Evolutionary conservation across 2,888 invertebrate species (phyloP), one percentile per base, ranked within the genome.

Genomic region (Mayetiola destructor): DNA sequence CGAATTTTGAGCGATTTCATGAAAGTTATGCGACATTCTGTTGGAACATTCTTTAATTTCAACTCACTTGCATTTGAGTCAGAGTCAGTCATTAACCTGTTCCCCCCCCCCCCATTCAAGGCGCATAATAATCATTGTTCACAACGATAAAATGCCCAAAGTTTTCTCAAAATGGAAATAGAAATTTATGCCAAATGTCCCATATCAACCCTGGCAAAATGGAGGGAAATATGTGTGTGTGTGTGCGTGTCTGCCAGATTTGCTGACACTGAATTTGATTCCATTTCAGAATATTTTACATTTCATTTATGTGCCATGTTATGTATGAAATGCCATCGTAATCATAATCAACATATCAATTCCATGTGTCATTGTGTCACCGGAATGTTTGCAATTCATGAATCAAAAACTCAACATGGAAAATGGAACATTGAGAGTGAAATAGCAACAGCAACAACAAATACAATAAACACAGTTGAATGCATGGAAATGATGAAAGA

Each of bases 71-170:
- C n/a, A n/a, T n/a, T n/a, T n/a, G n/a, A n/a, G n/a, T n/a, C n/a
- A n/a, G n/a, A n/a, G n/a, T n/a, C n/a, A n/a, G n/a, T n/a, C n/a
- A 48, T 48, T 48, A 48, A 23, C 48, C 42, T 42, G 42, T 42
- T 42, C 23, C 16, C 27, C 9, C 27, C 16, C 27, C 48, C 27
- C 14, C 14, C n/a, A 10, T 37, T 37, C n/a, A 14, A n/a, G 5
- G 8, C 37, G 37, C 37, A 9, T 37, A 4, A 9, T 37, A 16
- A 9, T 37, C 14, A 32, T 32, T 9, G 12, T 14, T 37, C 37
- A 4, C n/a, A 4, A 37, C 37, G n/a, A 4, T 37, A 16, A 4
- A 18, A 42, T 42, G 42, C 12, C 8, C 23, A 27, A 48, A 48
- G n/a, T 48, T 48, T 48, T n/a, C n/a, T n/a, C n/a, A 48, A 48